Percentiles rank a stretch among this genome's conserved stretches.
phyloP scores from a whole-genome alignment of 2,888 invertebrate species.

The Hylaea fasciaria region DNA sequence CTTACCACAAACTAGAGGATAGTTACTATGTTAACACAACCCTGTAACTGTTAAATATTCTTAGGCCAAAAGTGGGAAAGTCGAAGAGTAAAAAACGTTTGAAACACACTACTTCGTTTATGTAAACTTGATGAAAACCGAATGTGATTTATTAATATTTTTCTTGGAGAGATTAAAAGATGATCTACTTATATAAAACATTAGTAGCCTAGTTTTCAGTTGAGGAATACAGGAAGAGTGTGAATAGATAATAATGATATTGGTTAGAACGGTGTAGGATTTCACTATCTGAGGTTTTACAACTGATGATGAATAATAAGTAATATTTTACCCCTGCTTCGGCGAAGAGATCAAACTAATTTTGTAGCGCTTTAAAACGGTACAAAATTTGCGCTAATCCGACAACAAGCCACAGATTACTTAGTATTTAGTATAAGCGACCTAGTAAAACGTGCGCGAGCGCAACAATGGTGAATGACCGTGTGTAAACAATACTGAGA shows the following conservation, averaged over 20 bases:
- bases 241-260: slow-evolving; percentile 6
- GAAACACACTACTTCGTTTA: slow-evolving; percentile 50
- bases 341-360: too few species aligned
- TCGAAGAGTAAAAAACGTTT: slow-evolving; percentile 43
- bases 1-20: too few species aligned
- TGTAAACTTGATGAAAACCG: slow-evolving; percentile 46
- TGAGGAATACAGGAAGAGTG: slow-evolving; percentile 16
- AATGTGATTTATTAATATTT: slow-evolving; percentile 36
- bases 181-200: slow-evolving; percentile 12
- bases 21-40: too few species aligned
- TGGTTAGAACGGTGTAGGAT: background rate
- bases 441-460: slow-evolving; percentile 35
- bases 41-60: too few species aligned
- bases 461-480: slow-evolving; percentile 63
- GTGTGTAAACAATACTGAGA: slow-evolving; percentile 53
- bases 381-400: slow-evolving; percentile 35
- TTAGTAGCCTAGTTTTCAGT: slow-evolving; percentile 14
- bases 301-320: too few species aligned
- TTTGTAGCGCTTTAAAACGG: slow-evolving; percentile 30
- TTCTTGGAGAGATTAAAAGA: slow-evolving; percentile 6
- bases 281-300: too few species aligned
- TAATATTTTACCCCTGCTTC: too few species aligned
- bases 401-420: slow-evolving; percentile 7
- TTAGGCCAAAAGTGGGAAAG: background rate
- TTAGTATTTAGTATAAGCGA: slow-evolving; percentile 14